Percentiles rank a stretch among this genome's conserved stretches.
Evolutionary conservation across 2,113 vertebrate genomes (phyloP).

Genomic region (Chaenogobius annularis): DNA sequence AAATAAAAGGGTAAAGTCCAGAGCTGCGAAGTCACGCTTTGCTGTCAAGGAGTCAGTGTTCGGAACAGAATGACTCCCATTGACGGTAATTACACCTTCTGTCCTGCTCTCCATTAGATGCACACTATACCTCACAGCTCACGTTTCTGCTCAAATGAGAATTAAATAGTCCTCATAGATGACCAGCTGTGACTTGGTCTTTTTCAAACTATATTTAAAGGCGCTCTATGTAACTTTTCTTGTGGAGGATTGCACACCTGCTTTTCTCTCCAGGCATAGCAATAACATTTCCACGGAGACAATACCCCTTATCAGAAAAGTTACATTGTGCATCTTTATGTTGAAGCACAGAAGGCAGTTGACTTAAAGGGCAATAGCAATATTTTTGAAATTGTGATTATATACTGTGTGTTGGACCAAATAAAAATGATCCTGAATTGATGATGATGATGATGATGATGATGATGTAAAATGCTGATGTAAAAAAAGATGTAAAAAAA

Average conservation of each 20-base stretch:
- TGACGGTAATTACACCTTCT: constrained; percentile 9
- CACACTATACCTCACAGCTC: constrained; percentile 1
- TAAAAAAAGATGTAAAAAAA: no score
- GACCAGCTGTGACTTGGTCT: neutral
- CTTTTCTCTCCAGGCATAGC: no score
- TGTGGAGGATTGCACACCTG: no score
- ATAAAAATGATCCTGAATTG: no score
- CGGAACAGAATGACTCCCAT: constrained; percentile 27
- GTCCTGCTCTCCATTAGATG: constrained; percentile 9
- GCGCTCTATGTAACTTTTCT: neutral
- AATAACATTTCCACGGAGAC: no score
- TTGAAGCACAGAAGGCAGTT: no score
- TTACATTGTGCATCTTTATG: neutral
- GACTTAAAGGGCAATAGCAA: neutral
- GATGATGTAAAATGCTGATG: no score
- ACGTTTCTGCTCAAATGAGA: neutral
- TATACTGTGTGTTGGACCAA: neutral
- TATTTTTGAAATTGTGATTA: neutral
- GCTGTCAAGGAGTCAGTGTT: constrained; percentile 15
- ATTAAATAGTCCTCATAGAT: neutral
- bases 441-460: no score
- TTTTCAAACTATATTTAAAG: neutral
- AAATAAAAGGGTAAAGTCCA: constrained; percentile 25
- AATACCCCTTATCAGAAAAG: neutral
- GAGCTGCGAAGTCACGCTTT: constrained; percentile 27